Percentiles rank a stretch among this genome's conserved stretches.
These are phyloP conservation scores for Meliscaeva auricollis DNA, from an alignment of 2,888 invertebrate species.

Conservation along the genomic window DNA sequence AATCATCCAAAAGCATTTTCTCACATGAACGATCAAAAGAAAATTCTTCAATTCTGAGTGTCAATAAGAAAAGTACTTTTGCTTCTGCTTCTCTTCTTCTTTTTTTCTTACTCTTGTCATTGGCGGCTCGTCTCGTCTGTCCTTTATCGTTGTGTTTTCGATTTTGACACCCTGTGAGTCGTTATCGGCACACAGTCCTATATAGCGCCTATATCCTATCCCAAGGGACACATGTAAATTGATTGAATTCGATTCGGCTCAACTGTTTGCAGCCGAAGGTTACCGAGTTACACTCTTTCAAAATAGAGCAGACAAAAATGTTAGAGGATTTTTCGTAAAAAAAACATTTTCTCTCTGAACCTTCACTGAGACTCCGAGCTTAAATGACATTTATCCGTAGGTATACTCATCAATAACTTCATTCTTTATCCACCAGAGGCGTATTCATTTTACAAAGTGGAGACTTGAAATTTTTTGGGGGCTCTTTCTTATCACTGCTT, in stretches of 20 bases:
- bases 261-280: constrained; percentile 59
- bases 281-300: constrained; percentile 41
- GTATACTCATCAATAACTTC: constrained; percentile 17
- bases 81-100: neutral
- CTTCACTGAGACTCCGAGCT: neutral
- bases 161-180: constrained; percentile 36
- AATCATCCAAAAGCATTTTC: constrained; percentile 71
- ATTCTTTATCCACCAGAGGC: neutral
- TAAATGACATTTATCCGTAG: constrained; percentile 10
- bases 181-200: constrained; percentile 20
- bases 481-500: neutral
- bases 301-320: constrained; percentile 58
- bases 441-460: neutral
- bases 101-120: constrained; percentile 2
- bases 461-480: neutral
- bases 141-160: constrained; percentile 18
- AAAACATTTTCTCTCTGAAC: neutral
- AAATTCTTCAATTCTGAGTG: constrained; percentile 72
- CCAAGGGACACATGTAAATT: constrained; percentile 72
- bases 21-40: constrained; percentile 72
- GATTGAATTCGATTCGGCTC: constrained; percentile 73
- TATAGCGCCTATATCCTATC: constrained; percentile 6
- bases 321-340: constrained; percentile 32
- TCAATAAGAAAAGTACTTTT: constrained; percentile 65
- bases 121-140: neutral